Evolutionary conservation across 2,113 vertebrate species (phyloP), one percentile per base, ranked within the genome.

Genomic region (Tamias sibiricus): DNA sequence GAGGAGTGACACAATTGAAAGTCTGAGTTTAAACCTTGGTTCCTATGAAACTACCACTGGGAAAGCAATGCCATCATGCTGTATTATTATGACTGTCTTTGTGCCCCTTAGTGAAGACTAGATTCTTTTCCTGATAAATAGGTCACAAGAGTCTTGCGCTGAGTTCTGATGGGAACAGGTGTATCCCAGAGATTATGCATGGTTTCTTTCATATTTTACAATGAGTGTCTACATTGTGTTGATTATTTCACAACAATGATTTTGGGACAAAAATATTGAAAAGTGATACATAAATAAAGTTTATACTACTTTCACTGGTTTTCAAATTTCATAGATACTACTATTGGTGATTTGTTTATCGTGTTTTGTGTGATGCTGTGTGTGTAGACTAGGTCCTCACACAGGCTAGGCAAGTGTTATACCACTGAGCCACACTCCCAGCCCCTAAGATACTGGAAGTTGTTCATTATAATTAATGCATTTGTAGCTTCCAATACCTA

Each of bases 171-270:
- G 24, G 47, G 74, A 37, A 24, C 30, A 47, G 30, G 13, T 2
- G 68, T 69, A 64, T 26, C 14, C 32, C 20, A 75, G 49, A 85
- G 37, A 57, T 24, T 24, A 20, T 35, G 16, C 1, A 37, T 16
- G 12, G 22, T 85, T 86, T 90, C 47, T 52, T 75, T 82, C 19
- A 68, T 57, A 81, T 75, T 76, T 90, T n/a, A 64, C n/a, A 37
- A 93, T 75, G 13, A 52, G 52, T 52, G 52, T 16, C 52, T 54
- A 68, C 6, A 10, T 72, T 84, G 28, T 42, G 22, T 37, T 82
- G 42, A 83, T 90, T 76, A 71, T 57, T 74, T 82, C 3, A 76
- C 20, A 30, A 79, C 20, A 74, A 9, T 84, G 24, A 79, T 52
- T 22, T 19, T 14, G 14, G 1, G 2, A 77, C 4, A 66, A 74